A percentile compares a stretch with the other conserved stretches of the same genome.
Evolutionary conservation across 2,113 vertebrate species (phyloP).

Genomic region (Clarias macrocephalus): DNA sequence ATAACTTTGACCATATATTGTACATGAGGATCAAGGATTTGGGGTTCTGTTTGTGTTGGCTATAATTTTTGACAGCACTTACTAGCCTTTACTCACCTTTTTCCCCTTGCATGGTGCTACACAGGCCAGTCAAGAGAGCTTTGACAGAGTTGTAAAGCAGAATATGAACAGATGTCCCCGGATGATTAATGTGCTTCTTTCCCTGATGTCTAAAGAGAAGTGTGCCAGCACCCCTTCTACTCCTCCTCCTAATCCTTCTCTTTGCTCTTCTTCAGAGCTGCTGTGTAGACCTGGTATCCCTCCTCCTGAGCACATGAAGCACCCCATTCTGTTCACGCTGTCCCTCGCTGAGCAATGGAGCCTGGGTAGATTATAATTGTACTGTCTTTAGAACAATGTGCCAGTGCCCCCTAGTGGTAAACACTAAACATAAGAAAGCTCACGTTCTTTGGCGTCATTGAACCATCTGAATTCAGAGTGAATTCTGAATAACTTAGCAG

Average conservation of each 20-base stretch:
- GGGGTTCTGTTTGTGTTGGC: slow-evolving; percentile 62
- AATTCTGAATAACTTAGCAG: not conserved
- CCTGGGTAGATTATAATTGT: not conserved
- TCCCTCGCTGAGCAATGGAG: slow-evolving; percentile 27
- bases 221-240: slow-evolving; percentile 58
- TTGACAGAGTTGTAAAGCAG: slow-evolving; percentile 73
- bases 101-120: slow-evolving; percentile 18
- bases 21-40: slow-evolving; percentile 44
- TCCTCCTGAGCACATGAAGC: slow-evolving; percentile 2
- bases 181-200: slow-evolving; percentile 73
- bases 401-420: slow-evolving; percentile 26
- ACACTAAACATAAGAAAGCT: not conserved
- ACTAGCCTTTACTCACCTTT: not conserved
- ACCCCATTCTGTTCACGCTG: slow-evolving; percentile 53
- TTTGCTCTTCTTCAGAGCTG: slow-evolving; percentile 31
- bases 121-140: slow-evolving; percentile 53
- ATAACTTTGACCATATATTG: too few relatives aligned
- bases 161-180: slow-evolving; percentile 76
- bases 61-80: slow-evolving; percentile 58
- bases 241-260: slow-evolving; percentile 31
- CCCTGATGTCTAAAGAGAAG: slow-evolving; percentile 61
- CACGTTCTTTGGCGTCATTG: slow-evolving; percentile 2
- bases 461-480: not conserved
- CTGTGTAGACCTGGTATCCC: slow-evolving; percentile 25
- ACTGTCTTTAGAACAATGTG: not conserved